Evolutionary conservation across 53 echinoderm and acorn worm genomes (phyloP).

Genomic region (Arbacia lixula): DNA sequence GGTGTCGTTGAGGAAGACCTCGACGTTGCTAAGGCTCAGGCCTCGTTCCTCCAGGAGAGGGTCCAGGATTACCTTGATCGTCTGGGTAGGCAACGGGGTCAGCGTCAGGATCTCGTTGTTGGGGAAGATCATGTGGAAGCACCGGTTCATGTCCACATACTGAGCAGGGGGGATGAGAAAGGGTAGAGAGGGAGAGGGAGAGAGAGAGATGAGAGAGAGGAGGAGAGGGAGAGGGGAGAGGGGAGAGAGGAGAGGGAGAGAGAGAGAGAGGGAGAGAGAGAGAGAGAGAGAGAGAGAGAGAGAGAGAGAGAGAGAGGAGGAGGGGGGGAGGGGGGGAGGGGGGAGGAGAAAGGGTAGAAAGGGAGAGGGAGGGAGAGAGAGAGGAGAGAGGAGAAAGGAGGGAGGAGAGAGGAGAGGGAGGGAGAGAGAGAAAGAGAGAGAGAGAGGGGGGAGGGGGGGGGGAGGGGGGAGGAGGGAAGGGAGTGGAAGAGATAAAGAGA

Average conservation of each 20-base stretch:
- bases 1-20: conserved; percentile 82
- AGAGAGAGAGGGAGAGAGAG: neutral
- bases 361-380: neutral
- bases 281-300: too few species aligned
- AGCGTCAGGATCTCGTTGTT: conserved; percentile 79
- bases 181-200: neutral
- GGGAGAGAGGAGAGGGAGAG: neutral
- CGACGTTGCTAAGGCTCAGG: conserved; percentile 75
- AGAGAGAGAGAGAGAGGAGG: too few species aligned
- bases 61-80: conserved; percentile 61
- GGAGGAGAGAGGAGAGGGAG: neutral
- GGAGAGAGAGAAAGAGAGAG: too few species aligned
- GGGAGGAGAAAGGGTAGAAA: neutral
- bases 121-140: conserved; percentile 76
- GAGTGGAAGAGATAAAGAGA: neutral
- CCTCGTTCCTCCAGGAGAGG: conserved; percentile 86
- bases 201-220: neutral
- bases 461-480: neutral
- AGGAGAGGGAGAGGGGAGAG: neutral
- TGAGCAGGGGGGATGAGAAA: neutral
- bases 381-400: neutral
- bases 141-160: conserved; percentile 43
- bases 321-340: neutral
- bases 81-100: conserved; percentile 67
- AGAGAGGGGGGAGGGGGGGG: too few species aligned